Conservation (phyloP, 2,888 invertebrate species). For the Tridacna gigas region DNA sequence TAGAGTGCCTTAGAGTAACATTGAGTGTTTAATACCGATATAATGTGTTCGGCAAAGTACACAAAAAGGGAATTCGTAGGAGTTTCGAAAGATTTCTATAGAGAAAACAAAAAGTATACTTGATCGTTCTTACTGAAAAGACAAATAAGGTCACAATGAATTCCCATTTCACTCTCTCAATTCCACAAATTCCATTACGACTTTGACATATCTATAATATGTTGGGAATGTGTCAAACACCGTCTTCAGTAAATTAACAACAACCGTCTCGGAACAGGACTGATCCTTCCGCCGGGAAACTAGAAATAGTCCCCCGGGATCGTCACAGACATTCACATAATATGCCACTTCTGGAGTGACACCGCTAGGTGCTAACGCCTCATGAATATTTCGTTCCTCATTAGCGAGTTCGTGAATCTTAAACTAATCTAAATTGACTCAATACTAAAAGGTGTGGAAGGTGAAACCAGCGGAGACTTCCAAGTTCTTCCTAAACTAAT, state of each 20-base stretch:
- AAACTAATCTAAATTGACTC: slow-evolving; percentile 63
- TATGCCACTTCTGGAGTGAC: slow-evolving; percentile 43
- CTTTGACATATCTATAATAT: slow-evolving; percentile 50
- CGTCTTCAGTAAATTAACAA: slow-evolving; percentile 62
- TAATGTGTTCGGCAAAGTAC: too few relatives aligned
- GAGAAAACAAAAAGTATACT: too few relatives aligned
- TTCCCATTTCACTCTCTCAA: slow-evolving; percentile 40
- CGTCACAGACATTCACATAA: slow-evolving; percentile 35
- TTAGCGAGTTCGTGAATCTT: slow-evolving; percentile 54
- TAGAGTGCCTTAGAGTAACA: too few relatives aligned
- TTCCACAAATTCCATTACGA: slow-evolving; percentile 58
- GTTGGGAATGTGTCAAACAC: slow-evolving; percentile 54
- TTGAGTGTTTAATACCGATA: too few relatives aligned
- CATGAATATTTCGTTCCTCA: slow-evolving; percentile 61
- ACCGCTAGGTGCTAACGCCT: slow-evolving; percentile 48
- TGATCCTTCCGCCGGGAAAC: slow-evolving; percentile 37
- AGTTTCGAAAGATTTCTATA: too few relatives aligned
- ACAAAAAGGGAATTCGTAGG: too few relatives aligned
- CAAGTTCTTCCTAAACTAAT: slow-evolving; percentile 12
- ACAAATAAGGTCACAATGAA: slow-evolving; percentile 16
- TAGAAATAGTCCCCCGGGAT: slow-evolving; percentile 25
- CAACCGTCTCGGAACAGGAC: slow-evolving; percentile 50
- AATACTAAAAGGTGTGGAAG: slow-evolving; percentile 53
- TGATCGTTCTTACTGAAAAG: slow-evolving; percentile 4
- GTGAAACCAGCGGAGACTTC: slow-evolving; percentile 32